Conservation (phyloP, 2,888 invertebrate species). For the Watsonalla cultraria region DNA sequence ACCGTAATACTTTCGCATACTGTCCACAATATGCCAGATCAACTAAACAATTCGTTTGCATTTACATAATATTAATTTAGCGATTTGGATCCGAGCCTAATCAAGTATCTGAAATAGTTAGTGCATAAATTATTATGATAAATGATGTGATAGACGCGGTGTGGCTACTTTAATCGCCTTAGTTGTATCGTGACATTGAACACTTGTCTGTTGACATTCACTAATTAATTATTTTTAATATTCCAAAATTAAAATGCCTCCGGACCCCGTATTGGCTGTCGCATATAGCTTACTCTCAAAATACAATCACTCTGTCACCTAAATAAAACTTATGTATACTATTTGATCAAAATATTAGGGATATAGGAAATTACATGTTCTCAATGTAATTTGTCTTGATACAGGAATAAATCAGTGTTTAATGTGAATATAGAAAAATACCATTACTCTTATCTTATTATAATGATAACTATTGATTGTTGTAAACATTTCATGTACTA, state of each 20-base stretch:
- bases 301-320: too few species aligned
- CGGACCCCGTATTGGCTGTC: too few species aligned
- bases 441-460: background rate
- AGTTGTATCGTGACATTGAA: conserved; percentile 14
- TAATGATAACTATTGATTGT: background rate
- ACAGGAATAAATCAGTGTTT: background rate
- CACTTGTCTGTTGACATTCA: background rate
- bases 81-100: conserved; percentile 56
- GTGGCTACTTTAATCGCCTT: conserved; percentile 27
- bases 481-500: background rate
- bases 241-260: too few species aligned
- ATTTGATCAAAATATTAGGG: conserved; percentile 11
- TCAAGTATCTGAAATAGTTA: conserved; percentile 37
- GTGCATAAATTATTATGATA: conserved; percentile 34
- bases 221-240: background rate
- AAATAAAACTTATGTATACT: conserved; percentile 6
- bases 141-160: conserved; percentile 42
- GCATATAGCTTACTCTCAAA: too few species aligned
- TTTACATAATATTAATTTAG: conserved; percentile 50
- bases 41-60: conserved; percentile 48
- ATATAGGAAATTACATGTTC: conserved; percentile 2
- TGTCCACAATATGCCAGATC: conserved; percentile 35
- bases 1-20: background rate
- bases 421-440: background rate
- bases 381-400: background rate